A percentile compares a stretch with the other conserved stretches of the same genome.
Evolutionary conservation across 1,140 invertebrate genomes (phyloP).

Genomic region (Euura saliciscinereae): DNA sequence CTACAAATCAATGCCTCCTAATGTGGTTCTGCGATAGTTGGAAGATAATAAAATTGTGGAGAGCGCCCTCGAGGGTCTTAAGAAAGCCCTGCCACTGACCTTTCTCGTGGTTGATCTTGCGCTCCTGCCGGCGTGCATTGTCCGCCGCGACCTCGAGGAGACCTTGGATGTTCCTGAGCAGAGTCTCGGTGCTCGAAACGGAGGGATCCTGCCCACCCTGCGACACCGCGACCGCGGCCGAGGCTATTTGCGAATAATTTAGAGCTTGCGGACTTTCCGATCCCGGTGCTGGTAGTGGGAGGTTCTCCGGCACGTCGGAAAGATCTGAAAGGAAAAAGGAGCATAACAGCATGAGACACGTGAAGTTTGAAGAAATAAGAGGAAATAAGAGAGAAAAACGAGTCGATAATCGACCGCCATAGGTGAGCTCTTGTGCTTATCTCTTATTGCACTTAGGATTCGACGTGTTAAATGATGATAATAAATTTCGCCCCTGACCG

Average conservation of each 20-base stretch:
- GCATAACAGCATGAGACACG: neutral
- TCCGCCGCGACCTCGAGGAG: conserved; percentile 93
- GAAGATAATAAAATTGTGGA: conserved; percentile 60
- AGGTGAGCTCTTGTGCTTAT: neutral
- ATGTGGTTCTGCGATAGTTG: conserved; percentile 56
- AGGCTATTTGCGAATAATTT: conserved; percentile 73
- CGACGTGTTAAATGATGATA: neutral
- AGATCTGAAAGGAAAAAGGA: conserved; percentile 59
- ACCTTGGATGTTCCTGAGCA: conserved; percentile 93
- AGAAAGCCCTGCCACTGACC: conserved; percentile 71
- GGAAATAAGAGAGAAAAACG: too few species aligned
- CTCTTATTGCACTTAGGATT: conserved; percentile 5
- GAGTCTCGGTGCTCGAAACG: conserved; percentile 86
- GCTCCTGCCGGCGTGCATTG: conserved; percentile 93
- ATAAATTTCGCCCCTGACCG: neutral
- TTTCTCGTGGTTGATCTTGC: conserved; percentile 96
- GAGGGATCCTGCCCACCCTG: conserved; percentile 60
- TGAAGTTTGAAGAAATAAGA: too few species aligned
- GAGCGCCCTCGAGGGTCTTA: conserved; percentile 60
- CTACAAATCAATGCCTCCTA: conserved; percentile 42
- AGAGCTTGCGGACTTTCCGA: conserved; percentile 70
- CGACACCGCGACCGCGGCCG: conserved; percentile 52
- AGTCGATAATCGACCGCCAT: too few species aligned
- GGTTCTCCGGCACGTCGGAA: conserved; percentile 68
- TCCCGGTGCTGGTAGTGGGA: conserved; percentile 64